Evolutionary conservation across 2,888 invertebrate genomes (phyloP), one percentile per base, ranked within the genome.

Genomic region (Coelinius sp.): DNA sequence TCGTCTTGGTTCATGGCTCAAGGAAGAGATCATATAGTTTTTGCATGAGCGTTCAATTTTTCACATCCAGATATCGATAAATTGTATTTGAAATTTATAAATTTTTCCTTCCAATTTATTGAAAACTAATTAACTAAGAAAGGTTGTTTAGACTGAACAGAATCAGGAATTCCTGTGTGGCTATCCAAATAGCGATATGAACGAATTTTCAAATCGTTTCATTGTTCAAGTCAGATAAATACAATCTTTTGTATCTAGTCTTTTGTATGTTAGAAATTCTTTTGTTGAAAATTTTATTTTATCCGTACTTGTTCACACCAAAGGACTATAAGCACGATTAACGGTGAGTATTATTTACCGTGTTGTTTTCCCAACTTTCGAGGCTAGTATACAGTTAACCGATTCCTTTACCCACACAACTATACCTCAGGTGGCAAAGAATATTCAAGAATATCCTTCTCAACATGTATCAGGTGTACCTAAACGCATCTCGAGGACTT

Each of bases 361-460:
- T 63, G 69, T 35, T 63, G 64, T 70, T 70, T 46, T 49, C 65
- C 41, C n/a, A 56, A 70, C 65, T 44, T 70, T 65, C 27, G 64
- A 65, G 70, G 70, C 70, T 65, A 65, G 65, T 65, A 41, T 65
- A 56, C 70, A 70, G 70, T 70, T 70, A 70, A 35, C 41, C 41
- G 53, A 70, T 44, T 56, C 56, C 53, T 38, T 31, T 38, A 52
- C 20, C n/a, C 38, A 49, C 22, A 20, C 59, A n/a, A 49, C 27
- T 14, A 24, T 22, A 31, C 38, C 59, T 65, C 70, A 70, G 70
- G 70, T 70, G 70, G 65, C 25, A 38, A 2, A 38, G n/a, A 44
- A 49, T 49, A 49, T 49, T 35, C 59, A 35, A 10, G 27, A 59
- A 56, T 70, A 56, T 71, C 71, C 71, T 71, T 49, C 59, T 49